Percentiles rank a stretch among this genome's conserved stretches.
Evolutionary conservation across 1,140 invertebrate species (phyloP).

Genomic region (Neelides sp.): DNA sequence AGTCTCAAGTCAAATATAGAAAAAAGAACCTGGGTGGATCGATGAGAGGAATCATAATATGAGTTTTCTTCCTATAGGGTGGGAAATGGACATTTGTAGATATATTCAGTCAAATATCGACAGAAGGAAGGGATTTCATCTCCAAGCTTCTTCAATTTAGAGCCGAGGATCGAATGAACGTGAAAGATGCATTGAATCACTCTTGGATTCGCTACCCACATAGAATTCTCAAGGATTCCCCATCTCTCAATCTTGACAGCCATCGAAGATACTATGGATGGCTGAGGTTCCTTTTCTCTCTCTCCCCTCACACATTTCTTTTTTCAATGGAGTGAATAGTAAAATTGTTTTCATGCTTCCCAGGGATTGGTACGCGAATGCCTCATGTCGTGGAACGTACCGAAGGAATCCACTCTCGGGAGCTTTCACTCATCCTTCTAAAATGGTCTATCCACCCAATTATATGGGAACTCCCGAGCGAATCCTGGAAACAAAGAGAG

Average conservation of each 20-base stretch:
- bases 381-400: slow-evolving; percentile 72
- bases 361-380: slow-evolving; percentile 77
- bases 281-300: background rate
- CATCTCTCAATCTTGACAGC: too few species aligned
- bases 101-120: slow-evolving; percentile 45
- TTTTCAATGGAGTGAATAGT: background rate
- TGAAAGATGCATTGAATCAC: slow-evolving; percentile 63
- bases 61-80: background rate
- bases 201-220: slow-evolving; percentile 61
- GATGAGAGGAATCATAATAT: slow-evolving; percentile 8
- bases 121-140: slow-evolving; percentile 77
- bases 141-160: slow-evolving; percentile 60
- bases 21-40: background rate
- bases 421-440: slow-evolving; percentile 77
- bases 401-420: slow-evolving; percentile 59
- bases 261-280: slow-evolving; percentile 3
- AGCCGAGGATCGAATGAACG: slow-evolving; percentile 60
- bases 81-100: background rate
- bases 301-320: background rate
- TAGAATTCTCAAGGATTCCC: slow-evolving; percentile 4
- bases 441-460: slow-evolving; percentile 83
- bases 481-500: slow-evolving; percentile 34
- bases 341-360: slow-evolving; percentile 22
- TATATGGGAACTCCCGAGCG: slow-evolving; percentile 51
- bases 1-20: background rate